Evolutionary conservation across 1,140 invertebrate species (phyloP), one percentile per base, ranked within the genome.

Genomic region (Pachypeltis micranthus): DNA sequence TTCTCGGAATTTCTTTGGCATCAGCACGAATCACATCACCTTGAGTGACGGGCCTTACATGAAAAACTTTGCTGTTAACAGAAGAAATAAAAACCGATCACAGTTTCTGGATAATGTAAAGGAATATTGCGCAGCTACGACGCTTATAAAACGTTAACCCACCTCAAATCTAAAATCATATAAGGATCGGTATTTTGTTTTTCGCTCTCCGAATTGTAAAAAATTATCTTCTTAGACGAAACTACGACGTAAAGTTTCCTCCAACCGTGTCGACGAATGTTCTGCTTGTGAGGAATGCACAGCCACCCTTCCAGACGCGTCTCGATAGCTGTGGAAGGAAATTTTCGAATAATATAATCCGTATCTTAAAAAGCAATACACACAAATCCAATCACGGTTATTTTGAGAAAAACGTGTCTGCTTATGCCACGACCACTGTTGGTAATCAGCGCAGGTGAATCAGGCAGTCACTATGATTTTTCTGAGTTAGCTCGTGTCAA

Each of bases 11-110:
- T 83, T 98, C 94, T 86, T 95, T 95, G 75, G 92, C 91, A 81
- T 97, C 93, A 61, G 93, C 96, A 74, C 95, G 84, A 73, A 97
- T 96, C 65, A 98, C 94, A 83, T 99, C 96, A 70, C 94, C 94
- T 78, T 98, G 95, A 61, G 95, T 98, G 58, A 98, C 96, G 64
- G 93, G 90, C 69, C 96, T 85, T 63, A 98, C 96, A 79, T 98
- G 96, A 79, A 97, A 98, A 70, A 99, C 87, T 86, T 98, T 98
- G 75, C 93, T 94, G 78, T 4, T 80, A 80, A 71, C 64, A 66
- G 47, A 64, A 55, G 28, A 63, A 34, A 44, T 2, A 25, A 16
- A 63, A 65, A 21, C 1, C 21, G 28, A 4, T 19, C 26, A 39
- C 14, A 59, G 28, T 67, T 28, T 14, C 2, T 58, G 10, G 14